phyloP scores from a whole-genome alignment of 2,797 vertebrate genomes.

The Schizopygopsis malacanthus region DNA sequence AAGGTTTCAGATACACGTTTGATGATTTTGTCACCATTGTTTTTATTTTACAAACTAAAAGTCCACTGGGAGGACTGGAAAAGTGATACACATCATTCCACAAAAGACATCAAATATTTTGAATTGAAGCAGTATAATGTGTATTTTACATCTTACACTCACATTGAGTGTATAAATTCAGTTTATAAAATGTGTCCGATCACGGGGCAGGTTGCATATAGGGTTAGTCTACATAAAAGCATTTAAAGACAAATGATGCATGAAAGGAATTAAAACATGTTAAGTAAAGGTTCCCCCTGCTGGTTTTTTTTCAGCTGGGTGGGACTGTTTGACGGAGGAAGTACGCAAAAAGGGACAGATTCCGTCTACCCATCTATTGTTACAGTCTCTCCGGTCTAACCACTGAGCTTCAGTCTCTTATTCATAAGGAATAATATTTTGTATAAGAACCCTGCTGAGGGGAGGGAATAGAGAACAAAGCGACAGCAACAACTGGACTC shows the following conservation, averaged over 20 bases:
- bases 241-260: background rate
- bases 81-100: background rate
- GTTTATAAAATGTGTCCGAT: background rate
- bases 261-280: background rate
- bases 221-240: background rate
- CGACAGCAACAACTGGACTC: slow-evolving; percentile 35
- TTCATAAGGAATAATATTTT: slow-evolving; percentile 49
- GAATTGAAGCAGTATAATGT: background rate
- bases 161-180: background rate
- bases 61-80: background rate
- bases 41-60: background rate
- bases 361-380: slow-evolving; percentile 55
- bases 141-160: background rate
- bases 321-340: slow-evolving; percentile 44
- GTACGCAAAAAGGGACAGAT: slow-evolving; percentile 44
- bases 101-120: background rate
- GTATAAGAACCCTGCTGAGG: slow-evolving; percentile 53
- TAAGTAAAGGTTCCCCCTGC: background rate
- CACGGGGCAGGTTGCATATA: background rate
- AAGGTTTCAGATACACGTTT: background rate
- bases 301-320: slow-evolving; percentile 9
- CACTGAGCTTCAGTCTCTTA: slow-evolving; percentile 25
- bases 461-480: slow-evolving; percentile 51
- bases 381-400: slow-evolving; percentile 40
- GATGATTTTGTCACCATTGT: background rate